Evolutionary conservation across 2,888 invertebrate species (phyloP).

Genomic region (Euzophera pinguis): DNA sequence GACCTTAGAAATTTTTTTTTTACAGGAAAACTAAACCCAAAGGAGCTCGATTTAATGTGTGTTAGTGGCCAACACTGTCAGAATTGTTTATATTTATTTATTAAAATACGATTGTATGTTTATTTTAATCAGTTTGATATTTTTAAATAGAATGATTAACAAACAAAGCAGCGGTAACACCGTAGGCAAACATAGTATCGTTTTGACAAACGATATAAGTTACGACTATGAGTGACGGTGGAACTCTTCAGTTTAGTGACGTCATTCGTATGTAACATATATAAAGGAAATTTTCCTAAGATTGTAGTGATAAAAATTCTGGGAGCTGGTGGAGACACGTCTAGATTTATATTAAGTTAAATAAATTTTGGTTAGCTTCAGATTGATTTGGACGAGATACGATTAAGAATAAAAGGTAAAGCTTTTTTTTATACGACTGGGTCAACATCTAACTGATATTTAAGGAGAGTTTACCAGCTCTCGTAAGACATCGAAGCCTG

Average conservation of each 20-base stretch:
- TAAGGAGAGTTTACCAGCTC: too few species aligned
- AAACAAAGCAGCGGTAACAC: background rate
- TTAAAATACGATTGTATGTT: too few species aligned
- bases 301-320: slow-evolving; percentile 3
- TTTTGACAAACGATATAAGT: background rate
- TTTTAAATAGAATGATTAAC: background rate
- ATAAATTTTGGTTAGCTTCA: too few species aligned
- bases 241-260: background rate
- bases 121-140: background rate
- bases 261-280: background rate
- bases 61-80: too few species aligned
- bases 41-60: too few species aligned
- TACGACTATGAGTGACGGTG: background rate
- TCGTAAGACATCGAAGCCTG: too few species aligned
- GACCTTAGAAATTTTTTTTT: too few species aligned
- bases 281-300: background rate
- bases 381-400: too few species aligned
- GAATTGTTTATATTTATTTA: too few species aligned
- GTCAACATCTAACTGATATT: too few species aligned
- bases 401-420: background rate
- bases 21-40: too few species aligned
- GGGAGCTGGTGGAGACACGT: background rate
- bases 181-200: background rate
- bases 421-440: too few species aligned
- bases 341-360: background rate